Evolutionary conservation across 2,797 vertebrate genomes (phyloP).

Genomic region (Enteromius trimaculatus): DNA sequence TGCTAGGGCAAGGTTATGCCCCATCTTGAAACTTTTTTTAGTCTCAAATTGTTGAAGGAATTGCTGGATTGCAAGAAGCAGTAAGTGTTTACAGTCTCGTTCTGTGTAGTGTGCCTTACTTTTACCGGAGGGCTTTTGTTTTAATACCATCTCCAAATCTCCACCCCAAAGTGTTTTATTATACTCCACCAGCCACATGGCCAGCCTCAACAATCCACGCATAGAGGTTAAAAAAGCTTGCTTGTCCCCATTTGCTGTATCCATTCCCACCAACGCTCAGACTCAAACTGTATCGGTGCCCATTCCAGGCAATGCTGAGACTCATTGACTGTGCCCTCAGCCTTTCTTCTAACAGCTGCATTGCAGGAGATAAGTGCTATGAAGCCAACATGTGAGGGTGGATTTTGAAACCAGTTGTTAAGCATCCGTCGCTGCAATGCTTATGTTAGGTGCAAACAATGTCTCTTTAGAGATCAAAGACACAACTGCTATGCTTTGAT

Average conservation of each 20-base stretch:
- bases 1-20: background rate
- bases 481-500: background rate
- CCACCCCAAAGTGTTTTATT: background rate
- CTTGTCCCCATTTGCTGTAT: constrained; percentile 38
- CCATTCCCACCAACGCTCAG: constrained; percentile 36
- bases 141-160: background rate
- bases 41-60: background rate
- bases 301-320: constrained; percentile 14
- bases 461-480: constrained; percentile 12
- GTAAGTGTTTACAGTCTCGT: constrained; percentile 1
- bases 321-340: constrained; percentile 11
- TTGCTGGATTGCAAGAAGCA: constrained; percentile 16
- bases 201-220: constrained; percentile 4
- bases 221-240: constrained; percentile 16
- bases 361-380: constrained; percentile 36
- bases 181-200: constrained; percentile 8
- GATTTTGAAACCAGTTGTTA: constrained; percentile 38
- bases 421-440: constrained; percentile 16
- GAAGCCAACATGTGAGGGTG: constrained; percentile 34
- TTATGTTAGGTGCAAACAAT: constrained; percentile 1
- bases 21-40: background rate
- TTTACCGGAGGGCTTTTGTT: constrained; percentile 12
- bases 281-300: constrained; percentile 30
- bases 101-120: too few species aligned
- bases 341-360: constrained; percentile 36